Evolutionary conservation across 2,113 vertebrate genomes (phyloP).

Genomic region (Rutilus rutilus): DNA sequence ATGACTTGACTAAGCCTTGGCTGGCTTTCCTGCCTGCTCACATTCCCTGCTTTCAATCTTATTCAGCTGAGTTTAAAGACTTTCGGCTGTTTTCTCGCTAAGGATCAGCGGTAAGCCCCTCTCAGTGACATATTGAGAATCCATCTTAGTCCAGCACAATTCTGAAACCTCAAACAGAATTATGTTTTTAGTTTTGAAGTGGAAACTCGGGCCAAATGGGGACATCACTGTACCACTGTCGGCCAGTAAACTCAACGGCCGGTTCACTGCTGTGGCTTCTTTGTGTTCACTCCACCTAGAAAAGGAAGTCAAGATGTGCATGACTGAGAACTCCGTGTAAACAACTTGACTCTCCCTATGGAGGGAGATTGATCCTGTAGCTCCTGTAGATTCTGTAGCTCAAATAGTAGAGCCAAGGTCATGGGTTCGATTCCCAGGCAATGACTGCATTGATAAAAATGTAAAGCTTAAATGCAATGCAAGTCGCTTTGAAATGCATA

Average conservation of each 20-base stretch:
- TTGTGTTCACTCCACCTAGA: conserved; percentile 18
- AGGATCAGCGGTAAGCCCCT: conserved; percentile 20
- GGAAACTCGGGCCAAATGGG: neutral
- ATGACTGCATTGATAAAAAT: too few relatives aligned
- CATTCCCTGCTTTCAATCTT: conserved; percentile 32
- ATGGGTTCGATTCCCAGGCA: too few relatives aligned
- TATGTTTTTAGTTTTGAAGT: neutral
- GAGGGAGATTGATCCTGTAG: neutral
- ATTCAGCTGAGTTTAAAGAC: conserved; percentile 24
- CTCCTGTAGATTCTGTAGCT: too few relatives aligned
- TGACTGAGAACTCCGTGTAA: conserved; percentile 20
- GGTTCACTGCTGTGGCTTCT: neutral
- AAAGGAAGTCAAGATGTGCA: conserved; percentile 36
- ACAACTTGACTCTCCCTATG: neutral
- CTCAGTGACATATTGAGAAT: conserved; percentile 36
- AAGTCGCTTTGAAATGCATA: too few relatives aligned
- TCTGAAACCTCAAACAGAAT: conserved; percentile 42
- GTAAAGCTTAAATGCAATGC: too few relatives aligned
- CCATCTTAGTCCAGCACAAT: conserved; percentile 21
- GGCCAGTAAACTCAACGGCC: neutral
- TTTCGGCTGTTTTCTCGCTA: neutral
- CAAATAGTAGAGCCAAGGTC: too few relatives aligned
- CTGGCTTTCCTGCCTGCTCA: conserved; percentile 27
- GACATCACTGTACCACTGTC: neutral
- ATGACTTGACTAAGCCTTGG: conserved; percentile 26